Conservation (phyloP, 2,888 invertebrate genomes). For the Hyalella azteca region DNA sequence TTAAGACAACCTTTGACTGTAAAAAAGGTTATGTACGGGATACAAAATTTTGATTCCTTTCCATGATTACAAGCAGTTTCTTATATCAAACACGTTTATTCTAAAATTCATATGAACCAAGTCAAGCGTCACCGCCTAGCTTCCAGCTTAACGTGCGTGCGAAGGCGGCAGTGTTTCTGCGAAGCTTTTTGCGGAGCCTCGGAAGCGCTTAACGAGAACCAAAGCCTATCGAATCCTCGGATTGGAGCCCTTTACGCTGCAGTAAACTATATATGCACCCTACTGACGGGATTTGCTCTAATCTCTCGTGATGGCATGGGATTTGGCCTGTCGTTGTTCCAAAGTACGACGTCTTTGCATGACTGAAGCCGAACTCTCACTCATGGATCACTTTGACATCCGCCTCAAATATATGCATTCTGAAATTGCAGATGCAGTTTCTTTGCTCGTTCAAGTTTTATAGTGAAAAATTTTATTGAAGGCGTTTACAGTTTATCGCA, state of each 20-base stretch:
- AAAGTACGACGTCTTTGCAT: slow-evolving; percentile 36
- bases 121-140: too few relatives aligned
- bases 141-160: too few relatives aligned
- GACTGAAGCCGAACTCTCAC: background rate
- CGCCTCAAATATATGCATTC: background rate
- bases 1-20: too few relatives aligned
- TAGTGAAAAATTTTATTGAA: too few relatives aligned
- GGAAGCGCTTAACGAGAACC: slow-evolving; percentile 27
- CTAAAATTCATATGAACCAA: too few relatives aligned
- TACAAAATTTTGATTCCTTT: too few relatives aligned
- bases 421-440: background rate
- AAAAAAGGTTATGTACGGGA: too few relatives aligned
- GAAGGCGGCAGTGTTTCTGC: background rate
- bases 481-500: too few relatives aligned
- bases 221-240: slow-evolving; percentile 33
- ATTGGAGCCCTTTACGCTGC: slow-evolving; percentile 33
- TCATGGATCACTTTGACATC: background rate
- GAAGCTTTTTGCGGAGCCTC: slow-evolving; percentile 9
- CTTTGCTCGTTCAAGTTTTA: slow-evolving; percentile 4
- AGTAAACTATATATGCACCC: slow-evolving; percentile 37
- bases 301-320: slow-evolving; percentile 21
- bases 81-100: too few relatives aligned
- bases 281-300: slow-evolving; percentile 27
- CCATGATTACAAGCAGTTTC: too few relatives aligned
- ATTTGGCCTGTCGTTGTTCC: slow-evolving; percentile 36